A percentile compares a stretch with the other conserved stretches of the same genome.
These are phyloP conservation scores for Torymus auratus DNA, from an alignment of 2,888 invertebrate species.

Conservation along the genomic window DNA sequence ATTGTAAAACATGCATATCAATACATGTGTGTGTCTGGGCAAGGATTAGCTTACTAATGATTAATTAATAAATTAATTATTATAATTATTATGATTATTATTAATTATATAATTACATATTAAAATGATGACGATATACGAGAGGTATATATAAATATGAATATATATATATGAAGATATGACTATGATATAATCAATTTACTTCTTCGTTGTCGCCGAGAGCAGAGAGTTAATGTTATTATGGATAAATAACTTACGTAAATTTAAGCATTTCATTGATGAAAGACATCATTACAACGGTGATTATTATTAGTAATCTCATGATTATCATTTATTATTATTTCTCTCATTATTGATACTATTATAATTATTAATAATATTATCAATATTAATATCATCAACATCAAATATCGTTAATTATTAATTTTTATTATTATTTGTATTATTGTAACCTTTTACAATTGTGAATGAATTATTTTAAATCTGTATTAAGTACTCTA, in stretches of 20 bases:
- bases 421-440: conserved; percentile 28
- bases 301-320: conserved; percentile 59
- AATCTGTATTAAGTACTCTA: conserved; percentile 38
- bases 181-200: conserved; percentile 63
- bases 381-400: conserved; percentile 22
- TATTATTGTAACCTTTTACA: conserved; percentile 41
- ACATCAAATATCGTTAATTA: background rate
- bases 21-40: conserved; percentile 74
- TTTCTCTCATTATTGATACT: conserved; percentile 56
- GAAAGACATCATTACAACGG: conserved; percentile 45
- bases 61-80: conserved; percentile 60
- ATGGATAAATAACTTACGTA: conserved; percentile 62
- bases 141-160: conserved; percentile 58
- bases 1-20: conserved; percentile 74
- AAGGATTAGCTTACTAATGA: conserved; percentile 74
- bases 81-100: conserved; percentile 57
- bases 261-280: conserved; percentile 49
- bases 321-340: conserved; percentile 60
- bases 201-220: conserved; percentile 72
- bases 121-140: conserved; percentile 43
- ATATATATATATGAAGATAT: conserved; percentile 62
- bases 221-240: conserved; percentile 71
- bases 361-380: conserved; percentile 29
- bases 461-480: conserved; percentile 40
- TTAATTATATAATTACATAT: conserved; percentile 56